A percentile compares a stretch with the other conserved stretches of the same genome.
Evolutionary conservation across 2,113 vertebrate species (phyloP).

Genomic region (Cryptomyrus ogoouensis): DNA sequence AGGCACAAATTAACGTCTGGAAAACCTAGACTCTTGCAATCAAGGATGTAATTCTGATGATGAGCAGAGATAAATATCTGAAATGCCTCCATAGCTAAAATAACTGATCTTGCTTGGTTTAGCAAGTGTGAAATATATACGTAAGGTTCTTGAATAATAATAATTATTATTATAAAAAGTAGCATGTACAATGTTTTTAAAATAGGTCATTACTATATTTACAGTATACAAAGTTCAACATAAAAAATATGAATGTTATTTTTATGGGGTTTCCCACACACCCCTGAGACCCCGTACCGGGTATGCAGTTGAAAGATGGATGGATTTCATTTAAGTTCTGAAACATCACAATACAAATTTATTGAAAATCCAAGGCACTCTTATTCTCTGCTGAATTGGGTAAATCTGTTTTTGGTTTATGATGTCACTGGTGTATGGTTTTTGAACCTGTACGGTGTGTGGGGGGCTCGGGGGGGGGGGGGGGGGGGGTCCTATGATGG

Average conservation of each 20-base stretch:
- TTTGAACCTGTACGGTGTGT: background rate
- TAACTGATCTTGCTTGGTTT: background rate
- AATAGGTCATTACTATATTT: background rate
- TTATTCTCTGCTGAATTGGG: background rate
- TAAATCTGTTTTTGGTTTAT: background rate
- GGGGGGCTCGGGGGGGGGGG: background rate
- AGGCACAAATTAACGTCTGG: conserved; percentile 14
- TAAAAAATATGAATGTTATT: background rate
- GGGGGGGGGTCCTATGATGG: too few species aligned
- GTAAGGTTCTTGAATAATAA: background rate
- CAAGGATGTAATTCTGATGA: conserved; percentile 5
- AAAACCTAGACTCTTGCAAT: background rate
- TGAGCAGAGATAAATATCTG: conserved; percentile 13
- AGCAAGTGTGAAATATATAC: background rate
- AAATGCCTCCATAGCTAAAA: background rate
- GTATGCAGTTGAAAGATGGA: background rate
- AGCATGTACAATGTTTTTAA: background rate
- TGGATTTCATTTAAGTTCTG: background rate
- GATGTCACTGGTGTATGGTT: background rate
- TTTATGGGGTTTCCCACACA: background rate
- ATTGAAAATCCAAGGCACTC: background rate
- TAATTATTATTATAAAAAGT: background rate
- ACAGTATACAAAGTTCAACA: background rate
- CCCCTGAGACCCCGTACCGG: background rate
- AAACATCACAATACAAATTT: background rate